Conservation (phyloP, 2,113 vertebrate genomes). For the Pterocles orientalis region DNA sequence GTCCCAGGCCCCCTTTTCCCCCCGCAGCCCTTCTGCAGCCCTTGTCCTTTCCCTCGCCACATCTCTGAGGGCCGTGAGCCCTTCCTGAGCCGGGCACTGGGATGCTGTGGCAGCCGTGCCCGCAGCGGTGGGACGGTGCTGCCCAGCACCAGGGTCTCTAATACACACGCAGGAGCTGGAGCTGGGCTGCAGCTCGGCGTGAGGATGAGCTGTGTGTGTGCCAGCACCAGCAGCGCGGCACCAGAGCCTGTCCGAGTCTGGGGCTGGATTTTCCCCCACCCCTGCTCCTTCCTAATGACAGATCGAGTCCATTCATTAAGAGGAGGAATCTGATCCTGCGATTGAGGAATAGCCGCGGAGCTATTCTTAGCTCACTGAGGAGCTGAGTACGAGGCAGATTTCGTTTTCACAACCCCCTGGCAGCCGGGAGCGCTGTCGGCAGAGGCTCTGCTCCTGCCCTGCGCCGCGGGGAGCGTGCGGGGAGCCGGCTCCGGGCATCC, state of each 20-base stretch:
- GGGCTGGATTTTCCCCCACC: background rate
- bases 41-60: too few species aligned
- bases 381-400: background rate
- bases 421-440: background rate
- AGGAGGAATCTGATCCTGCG: background rate
- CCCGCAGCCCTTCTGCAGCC: accelerated
- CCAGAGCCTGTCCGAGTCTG: too few species aligned
- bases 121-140: background rate
- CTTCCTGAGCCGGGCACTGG: background rate
- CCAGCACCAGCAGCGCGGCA: background rate
- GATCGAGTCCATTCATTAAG: background rate
- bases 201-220: background rate
- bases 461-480: background rate
- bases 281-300: background rate
- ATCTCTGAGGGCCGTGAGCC: background rate
- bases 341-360: background rate
- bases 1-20: background rate
- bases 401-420: background rate
- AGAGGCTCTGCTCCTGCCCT: background rate
- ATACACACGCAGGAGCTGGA: background rate
- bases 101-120: accelerated
- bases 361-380: background rate
- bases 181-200: background rate
- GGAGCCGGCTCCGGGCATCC: background rate
- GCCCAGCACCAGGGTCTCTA: background rate